These are phyloP conservation scores for Rhabdomys pumilio DNA, from an alignment of 2,797 vertebrate species.

Conservation along the genomic window DNA sequence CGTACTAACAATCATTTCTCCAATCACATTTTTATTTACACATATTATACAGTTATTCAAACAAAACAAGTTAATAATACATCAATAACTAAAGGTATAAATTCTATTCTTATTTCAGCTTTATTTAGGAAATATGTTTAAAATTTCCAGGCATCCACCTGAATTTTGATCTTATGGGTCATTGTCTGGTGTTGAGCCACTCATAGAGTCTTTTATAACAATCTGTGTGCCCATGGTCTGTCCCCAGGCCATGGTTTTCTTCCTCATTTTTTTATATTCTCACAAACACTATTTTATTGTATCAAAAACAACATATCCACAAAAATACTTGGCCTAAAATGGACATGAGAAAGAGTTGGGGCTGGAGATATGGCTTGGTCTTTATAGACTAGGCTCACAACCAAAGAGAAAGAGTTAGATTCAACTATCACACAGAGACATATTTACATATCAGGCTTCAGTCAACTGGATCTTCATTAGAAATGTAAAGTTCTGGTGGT, in stretches of 20 bases:
- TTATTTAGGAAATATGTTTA: not conserved
- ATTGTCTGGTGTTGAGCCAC: not conserved
- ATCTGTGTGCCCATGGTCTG: not conserved
- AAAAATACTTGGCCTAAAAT: not conserved
- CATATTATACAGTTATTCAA: not conserved
- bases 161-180: not conserved
- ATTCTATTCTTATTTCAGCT: not conserved
- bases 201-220: not conserved
- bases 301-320: not conserved
- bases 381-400: not conserved
- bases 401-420: not conserved
- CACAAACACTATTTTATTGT: not conserved
- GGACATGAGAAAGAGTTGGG: not conserved
- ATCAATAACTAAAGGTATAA: not conserved
- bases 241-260: not conserved
- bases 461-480: no score
- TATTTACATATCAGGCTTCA: not conserved
- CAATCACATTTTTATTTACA: not conserved
- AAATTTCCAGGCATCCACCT: not conserved
- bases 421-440: not conserved
- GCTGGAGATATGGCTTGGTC: not conserved
- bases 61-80: not conserved
- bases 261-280: not conserved
- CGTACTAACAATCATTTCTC: not conserved
- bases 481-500: not conserved